phyloP scores from a whole-genome alignment of 2,113 vertebrate species.

The Brachionichthys hirsutus region DNA sequence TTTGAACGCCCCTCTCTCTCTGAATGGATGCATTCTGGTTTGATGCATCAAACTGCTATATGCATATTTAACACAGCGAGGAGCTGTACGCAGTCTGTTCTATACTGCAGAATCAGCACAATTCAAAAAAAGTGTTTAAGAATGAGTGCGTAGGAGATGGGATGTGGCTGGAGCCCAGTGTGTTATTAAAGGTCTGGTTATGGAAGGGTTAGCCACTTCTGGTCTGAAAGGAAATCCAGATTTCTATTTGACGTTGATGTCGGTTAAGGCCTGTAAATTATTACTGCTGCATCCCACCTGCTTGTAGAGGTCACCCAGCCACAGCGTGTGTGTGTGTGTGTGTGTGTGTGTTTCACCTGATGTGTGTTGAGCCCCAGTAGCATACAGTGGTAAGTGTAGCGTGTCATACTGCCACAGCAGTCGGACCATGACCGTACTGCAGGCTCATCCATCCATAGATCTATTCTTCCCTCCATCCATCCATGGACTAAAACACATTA shows the following conservation, averaged over 20 bases:
- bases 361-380: conserved; percentile 30
- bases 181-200: conserved; percentile 55
- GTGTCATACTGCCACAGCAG: conserved; percentile 34
- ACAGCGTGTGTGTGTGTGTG: conserved; percentile 17
- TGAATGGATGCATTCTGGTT: too few relatives aligned
- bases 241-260: conserved; percentile 67
- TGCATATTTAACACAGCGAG: too few relatives aligned
- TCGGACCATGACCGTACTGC: conserved; percentile 44
- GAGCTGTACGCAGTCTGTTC: background rate
- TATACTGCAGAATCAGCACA: background rate
- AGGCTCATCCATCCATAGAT: conserved; percentile 61
- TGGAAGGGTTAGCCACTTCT: conserved; percentile 49
- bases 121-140: conserved; percentile 5
- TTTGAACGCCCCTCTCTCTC: too few relatives aligned
- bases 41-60: too few relatives aligned
- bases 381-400: conserved; percentile 18
- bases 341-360: conserved; percentile 4
- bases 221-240: conserved; percentile 63
- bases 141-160: conserved; percentile 27
- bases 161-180: conserved; percentile 23
- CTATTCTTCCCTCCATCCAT: conserved; percentile 51
- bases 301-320: conserved; percentile 55
- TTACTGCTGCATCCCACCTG: conserved; percentile 65
- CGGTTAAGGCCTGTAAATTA: conserved; percentile 70
- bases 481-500: conserved; percentile 70